phyloP scores from a whole-genome alignment of 2,797 vertebrate genomes.

The Aplochiton taeniatus region DNA sequence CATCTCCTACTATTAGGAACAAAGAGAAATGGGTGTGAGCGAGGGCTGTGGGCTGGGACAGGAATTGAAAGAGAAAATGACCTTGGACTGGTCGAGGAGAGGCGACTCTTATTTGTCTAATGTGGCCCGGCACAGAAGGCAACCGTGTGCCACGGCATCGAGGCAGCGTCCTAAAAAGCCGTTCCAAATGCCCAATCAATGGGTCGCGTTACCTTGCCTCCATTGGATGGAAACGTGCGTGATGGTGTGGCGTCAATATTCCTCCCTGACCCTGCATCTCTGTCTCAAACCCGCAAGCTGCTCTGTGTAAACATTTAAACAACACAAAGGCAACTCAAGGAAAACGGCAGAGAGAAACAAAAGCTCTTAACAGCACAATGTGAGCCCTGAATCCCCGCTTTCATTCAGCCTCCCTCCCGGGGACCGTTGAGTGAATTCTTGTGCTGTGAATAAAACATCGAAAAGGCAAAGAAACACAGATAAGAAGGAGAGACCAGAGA shows the following conservation, averaged over 20 bases:
- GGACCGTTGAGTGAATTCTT: constrained; percentile 75
- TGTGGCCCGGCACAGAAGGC: constrained; percentile 29
- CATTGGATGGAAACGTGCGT: constrained; percentile 34
- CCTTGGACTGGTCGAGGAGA: constrained; percentile 45
- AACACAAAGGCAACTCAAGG: constrained; percentile 73
- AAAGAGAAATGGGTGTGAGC: constrained; percentile 52
- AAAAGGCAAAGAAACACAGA: constrained; percentile 62
- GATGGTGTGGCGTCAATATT: constrained; percentile 57
- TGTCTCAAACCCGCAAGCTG: constrained; percentile 71
- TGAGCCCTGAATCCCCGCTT: constrained; percentile 64
- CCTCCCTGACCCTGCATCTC: constrained; percentile 67
- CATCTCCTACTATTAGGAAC: constrained; percentile 53
- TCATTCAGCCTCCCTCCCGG: constrained; percentile 74
- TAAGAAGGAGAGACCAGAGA: constrained; percentile 51
- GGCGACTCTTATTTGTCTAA: constrained; percentile 40
- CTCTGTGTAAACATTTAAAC: constrained; percentile 82
- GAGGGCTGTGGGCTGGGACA: constrained; percentile 35
- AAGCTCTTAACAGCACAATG: constrained; percentile 73
- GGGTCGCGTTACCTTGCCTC: constrained; percentile 55
- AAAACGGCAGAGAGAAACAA: constrained; percentile 67
- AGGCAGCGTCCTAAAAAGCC: constrained; percentile 34
- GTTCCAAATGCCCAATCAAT: constrained; percentile 52
- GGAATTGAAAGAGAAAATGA: constrained; percentile 47
- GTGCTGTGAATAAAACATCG: constrained; percentile 76
- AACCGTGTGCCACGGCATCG: constrained; percentile 39